Base-by-base conservation (phyloP, 2,113 vertebrate genomes). In the Melanotaenia duboulayi region DNA sequence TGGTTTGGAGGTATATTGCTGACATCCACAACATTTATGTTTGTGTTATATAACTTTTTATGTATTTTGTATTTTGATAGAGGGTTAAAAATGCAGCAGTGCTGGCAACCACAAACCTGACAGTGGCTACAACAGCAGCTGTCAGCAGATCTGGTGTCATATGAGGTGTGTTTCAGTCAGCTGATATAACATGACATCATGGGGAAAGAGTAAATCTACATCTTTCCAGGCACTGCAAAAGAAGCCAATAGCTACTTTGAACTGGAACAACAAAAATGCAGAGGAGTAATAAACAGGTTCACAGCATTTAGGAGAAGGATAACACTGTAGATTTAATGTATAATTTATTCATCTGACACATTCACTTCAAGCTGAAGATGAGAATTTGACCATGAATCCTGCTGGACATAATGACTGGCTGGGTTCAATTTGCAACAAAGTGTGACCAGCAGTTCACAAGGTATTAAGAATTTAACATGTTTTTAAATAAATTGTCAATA, bases 141-240 rank as follows among this genome's bases (percentile, higher is more conserved):
- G 13, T 28, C 17, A 23, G 58, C 65, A 72, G 5, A 57, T 54
- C 57, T 32, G 20, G 17, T 32, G 44, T 88, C 76, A 84, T 63
- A 71, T 22, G 67, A 71, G 14, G 8, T 44, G 58, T 55, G 80
- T 49, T 74, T 57, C 76, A 23, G 77, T 85, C 90, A 93, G 65
- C 74, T 90, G 90, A 92, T 51, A 65, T 60, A 48, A 37, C 63
- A 22, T 85, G 82, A 89, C 72, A 65, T 91, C 84, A 90, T 40
- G 57, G 42, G 16, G 19, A 4, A 25, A 79, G 56, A 64, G 60
- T 10, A 17, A 61, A 85, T 69, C 51, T 16, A 49, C 61, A 65
- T 54, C 69, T 79, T 78, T 65, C 59, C 71, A 70, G 58, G 48
- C 3, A 9, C 61, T 7, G 52, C 76, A 76, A 56, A 52, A 67